Evolutionary conservation across 2,113 vertebrate species (phyloP).

Genomic region (Rissa tridactyla): DNA sequence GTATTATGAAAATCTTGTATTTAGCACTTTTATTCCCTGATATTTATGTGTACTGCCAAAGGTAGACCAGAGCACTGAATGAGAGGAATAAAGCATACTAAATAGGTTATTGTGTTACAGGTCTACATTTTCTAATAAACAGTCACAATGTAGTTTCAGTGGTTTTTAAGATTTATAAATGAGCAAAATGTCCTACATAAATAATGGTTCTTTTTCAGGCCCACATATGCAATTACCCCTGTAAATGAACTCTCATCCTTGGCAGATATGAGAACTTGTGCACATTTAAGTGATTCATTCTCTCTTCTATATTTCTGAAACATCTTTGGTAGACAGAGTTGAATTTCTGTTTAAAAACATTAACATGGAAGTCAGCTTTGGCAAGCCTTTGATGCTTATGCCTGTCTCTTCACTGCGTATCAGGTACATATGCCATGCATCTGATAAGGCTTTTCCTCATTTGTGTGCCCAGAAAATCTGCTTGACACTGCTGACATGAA

Average conservation of each 20-base stretch:
- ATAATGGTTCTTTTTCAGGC: not conserved
- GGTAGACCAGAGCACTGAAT: not conserved
- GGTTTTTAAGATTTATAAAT: not conserved
- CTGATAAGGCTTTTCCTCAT: not conserved
- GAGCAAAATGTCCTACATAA: not conserved
- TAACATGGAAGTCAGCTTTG: not conserved
- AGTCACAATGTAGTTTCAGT: not conserved
- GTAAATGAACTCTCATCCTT: not conserved
- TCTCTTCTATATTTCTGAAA: not conserved
- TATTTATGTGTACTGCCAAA: not conserved
- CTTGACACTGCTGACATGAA: not conserved
- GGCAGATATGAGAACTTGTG: not conserved
- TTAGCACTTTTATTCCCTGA: not conserved
- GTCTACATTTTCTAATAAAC: not conserved
- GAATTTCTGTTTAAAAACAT: slow-evolving; percentile 8
- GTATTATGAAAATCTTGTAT: not conserved
- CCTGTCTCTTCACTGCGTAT: not conserved
- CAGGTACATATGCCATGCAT: not conserved
- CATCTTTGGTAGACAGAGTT: not conserved
- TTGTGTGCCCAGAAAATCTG: not conserved
- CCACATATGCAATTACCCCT: not conserved
- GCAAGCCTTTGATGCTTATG: not conserved
- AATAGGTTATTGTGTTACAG: not conserved
- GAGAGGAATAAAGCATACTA: not conserved
- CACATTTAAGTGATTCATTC: not conserved